Conservation (phyloP, 1,140 invertebrate species). For the Euura saliciscinereae region DNA sequence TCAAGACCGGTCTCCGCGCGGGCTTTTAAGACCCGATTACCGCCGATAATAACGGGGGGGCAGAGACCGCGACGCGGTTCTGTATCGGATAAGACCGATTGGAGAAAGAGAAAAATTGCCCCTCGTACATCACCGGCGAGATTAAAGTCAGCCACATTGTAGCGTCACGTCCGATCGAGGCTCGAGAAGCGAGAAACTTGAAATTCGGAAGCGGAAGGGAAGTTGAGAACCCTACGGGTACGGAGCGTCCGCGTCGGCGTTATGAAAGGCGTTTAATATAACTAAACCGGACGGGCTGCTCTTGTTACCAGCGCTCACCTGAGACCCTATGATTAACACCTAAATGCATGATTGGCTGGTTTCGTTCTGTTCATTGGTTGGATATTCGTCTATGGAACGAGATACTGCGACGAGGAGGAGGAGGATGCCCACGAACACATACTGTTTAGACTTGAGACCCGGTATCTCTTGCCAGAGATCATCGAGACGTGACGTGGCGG, state of each 20-base stretch:
- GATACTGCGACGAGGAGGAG: conserved; percentile 14
- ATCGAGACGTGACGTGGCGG: conserved; percentile 29
- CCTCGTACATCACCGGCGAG: conserved; percentile 38
- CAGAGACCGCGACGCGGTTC: conserved; percentile 27
- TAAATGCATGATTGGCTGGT: conserved; percentile 41
- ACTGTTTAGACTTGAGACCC: too few species aligned
- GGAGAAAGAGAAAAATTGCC: conserved; percentile 15
- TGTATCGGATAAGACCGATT: conserved; percentile 8
- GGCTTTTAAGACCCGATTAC: conserved; percentile 58
- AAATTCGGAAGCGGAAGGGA: conserved; percentile 2
- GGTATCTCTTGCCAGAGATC: neutral
- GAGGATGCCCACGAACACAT: neutral
- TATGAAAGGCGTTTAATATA: conserved; percentile 43
- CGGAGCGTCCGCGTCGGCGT: conserved; percentile 36
- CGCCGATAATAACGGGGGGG: conserved; percentile 55
- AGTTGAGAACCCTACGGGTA: neutral
- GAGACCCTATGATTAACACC: conserved; percentile 52
- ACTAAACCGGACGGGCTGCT: conserved; percentile 25
- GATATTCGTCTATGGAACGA: neutral
- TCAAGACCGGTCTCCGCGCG: conserved; percentile 49
- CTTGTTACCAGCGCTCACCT: conserved; percentile 44
- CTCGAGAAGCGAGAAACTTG: conserved; percentile 16
- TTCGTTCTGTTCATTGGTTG: conserved; percentile 17
- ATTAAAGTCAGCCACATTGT: conserved; percentile 11
- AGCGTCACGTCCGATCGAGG: conserved; percentile 3